phyloP scores from a whole-genome alignment of 2,797 vertebrate genomes.

The Rhinophrynus dorsalis region DNA sequence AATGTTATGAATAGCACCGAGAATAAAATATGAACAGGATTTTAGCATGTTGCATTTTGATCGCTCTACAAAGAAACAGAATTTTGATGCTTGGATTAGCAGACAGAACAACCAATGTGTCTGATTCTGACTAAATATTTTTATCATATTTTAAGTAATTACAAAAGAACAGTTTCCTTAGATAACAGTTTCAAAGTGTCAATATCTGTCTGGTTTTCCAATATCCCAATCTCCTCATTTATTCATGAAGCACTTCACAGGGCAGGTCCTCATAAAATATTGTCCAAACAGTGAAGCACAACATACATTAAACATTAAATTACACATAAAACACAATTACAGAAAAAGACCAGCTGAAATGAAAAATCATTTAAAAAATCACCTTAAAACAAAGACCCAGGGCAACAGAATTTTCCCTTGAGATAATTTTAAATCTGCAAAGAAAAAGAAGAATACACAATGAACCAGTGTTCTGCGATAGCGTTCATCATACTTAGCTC shows the following conservation, averaged over 20 bases:
- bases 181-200: constrained; percentile 25
- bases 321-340: constrained; percentile 38
- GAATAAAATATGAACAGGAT: constrained; percentile 52
- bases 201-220: constrained; percentile 21
- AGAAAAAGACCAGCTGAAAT: not conserved
- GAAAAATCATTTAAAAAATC: constrained; percentile 26
- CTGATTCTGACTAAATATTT: constrained; percentile 13
- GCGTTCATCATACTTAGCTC: constrained; percentile 36
- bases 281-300: constrained; percentile 35
- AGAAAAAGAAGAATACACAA: constrained; percentile 34
- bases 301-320: constrained; percentile 43
- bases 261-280: constrained; percentile 31
- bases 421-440: constrained; percentile 21
- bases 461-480: constrained; percentile 32
- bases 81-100: constrained; percentile 25
- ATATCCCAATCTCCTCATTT: constrained; percentile 28
- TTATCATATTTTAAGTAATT: constrained; percentile 32
- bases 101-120: constrained; percentile 20
- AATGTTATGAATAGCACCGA: constrained; percentile 43
- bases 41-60: constrained; percentile 61
- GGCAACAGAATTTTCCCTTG: constrained; percentile 18
- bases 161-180: constrained; percentile 6
- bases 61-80: constrained; percentile 54
- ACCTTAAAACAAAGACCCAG: constrained; percentile 28
- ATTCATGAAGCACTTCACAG: constrained; percentile 31